A percentile compares a stretch with the other conserved stretches of the same genome.
phyloP scores from a whole-genome alignment of 2,888 invertebrate species.

The Mamestra brassicae region DNA sequence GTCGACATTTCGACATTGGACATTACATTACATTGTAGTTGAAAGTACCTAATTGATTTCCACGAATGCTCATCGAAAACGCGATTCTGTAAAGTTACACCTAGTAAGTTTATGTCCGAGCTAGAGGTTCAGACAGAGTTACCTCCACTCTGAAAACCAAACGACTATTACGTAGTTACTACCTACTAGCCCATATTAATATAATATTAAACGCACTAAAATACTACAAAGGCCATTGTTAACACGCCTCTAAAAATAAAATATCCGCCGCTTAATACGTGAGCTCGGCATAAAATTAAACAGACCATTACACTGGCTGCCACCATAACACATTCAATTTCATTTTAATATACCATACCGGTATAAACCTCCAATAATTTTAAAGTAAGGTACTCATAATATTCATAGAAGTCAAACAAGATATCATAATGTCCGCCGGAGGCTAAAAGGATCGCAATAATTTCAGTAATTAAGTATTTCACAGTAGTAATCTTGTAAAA shows the following conservation, averaged over 20 bases:
- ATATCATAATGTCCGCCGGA: constrained; percentile 44
- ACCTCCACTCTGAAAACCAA: neutral
- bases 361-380: constrained; percentile 58
- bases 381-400: constrained; percentile 35
- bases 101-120: too few relatives aligned
- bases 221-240: constrained; percentile 26
- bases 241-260: constrained; percentile 45
- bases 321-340: constrained; percentile 49
- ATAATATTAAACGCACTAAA: constrained; percentile 23
- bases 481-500: constrained; percentile 67
- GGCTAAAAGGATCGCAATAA: constrained; percentile 67
- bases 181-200: neutral
- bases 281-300: constrained; percentile 49
- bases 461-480: constrained; percentile 69
- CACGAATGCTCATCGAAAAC: neutral
- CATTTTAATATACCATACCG: constrained; percentile 58
- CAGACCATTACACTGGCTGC: constrained; percentile 31
- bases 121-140: neutral
- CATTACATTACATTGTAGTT: neutral
- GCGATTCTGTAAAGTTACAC: too few relatives aligned
- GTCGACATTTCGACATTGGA: neutral
- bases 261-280: constrained; percentile 41
- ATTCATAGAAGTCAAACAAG: constrained; percentile 54
- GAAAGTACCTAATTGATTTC: neutral
- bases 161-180: neutral